These are phyloP conservation scores for Otolemur crassicaudatus DNA, from an alignment of 2,797 vertebrate genomes.

Conservation along the genomic window DNA sequence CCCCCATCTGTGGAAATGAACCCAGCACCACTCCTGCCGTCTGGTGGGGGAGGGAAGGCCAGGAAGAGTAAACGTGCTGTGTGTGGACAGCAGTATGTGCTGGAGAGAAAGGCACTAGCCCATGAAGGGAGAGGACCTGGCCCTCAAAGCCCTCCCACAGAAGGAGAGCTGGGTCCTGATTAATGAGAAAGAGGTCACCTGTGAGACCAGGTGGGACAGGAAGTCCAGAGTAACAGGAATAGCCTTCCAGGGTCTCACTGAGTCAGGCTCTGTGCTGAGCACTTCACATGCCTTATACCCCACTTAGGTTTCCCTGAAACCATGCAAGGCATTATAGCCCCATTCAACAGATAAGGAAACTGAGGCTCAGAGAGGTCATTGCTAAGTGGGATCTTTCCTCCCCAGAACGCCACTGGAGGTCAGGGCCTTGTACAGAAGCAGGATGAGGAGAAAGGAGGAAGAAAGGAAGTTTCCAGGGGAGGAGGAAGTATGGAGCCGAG, in stretches of 20 bases:
- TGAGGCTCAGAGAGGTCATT: not conserved
- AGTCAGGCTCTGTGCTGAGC: too few species aligned
- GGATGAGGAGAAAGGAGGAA: not conserved
- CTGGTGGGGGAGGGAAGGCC: not conserved
- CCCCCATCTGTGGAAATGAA: not conserved
- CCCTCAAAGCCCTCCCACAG: not conserved
- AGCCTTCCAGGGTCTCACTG: not conserved
- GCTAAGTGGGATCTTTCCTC: not conserved
- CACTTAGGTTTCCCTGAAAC: not conserved
- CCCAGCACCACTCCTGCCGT: not conserved
- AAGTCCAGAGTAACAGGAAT: not conserved
- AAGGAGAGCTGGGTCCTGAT: not conserved
- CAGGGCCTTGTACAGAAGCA: not conserved
- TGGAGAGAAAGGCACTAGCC: not conserved
- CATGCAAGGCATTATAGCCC: not conserved
- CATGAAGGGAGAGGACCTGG: too few species aligned
- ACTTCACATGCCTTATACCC: fast-evolving
- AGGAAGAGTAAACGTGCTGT: not conserved
- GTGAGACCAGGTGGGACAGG: not conserved
- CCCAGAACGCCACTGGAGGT: not conserved
- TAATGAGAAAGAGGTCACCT: not conserved
- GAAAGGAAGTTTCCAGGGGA: not conserved
- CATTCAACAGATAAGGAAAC: not conserved
- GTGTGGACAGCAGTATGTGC: not conserved
- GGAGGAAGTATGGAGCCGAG: not conserved